Base-by-base conservation (phyloP, 2,113 vertebrate species). In the Marmota flaviventris region DNA sequence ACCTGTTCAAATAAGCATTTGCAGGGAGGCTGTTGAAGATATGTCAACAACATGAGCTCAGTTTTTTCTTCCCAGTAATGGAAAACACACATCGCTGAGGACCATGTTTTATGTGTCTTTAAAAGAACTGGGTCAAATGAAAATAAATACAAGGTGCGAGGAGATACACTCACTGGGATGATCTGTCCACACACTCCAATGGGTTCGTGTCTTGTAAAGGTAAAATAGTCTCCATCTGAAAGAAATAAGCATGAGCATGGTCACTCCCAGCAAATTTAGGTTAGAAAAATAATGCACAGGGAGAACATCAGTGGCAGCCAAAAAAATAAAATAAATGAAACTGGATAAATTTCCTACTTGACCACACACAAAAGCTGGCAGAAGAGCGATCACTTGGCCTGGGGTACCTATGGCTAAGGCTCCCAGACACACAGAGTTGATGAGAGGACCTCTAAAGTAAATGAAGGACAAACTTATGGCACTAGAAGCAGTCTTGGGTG, bases 131-230 rank as follows among this genome's bases (percentile, higher is more conserved):
- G 89, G 98, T 98, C 98, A 98, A 98, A 98, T 97, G 97, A 99
- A 99, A 98, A 99, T 98, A 99, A 99, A 98, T 98, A 98, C 12
- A 39, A 97, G 97, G 97, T 29, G 24, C 67, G 93, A 95, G 94
- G 97, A 97, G 95, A 98, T 94, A 97, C 98, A 99, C 99, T 99
- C 98, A 99, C 99, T 76, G 99, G 99, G 98, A 99, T 99, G 99
- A 99, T 99, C 99, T 99, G 99, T 99, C 99, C 99, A 98, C 99
- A 99, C 95, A 99, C 99, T 97, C 99, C 99, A 12, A 99, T 99
- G 97, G 99, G 99, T 98, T 99, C 99, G 17, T 99, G 99, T 98
- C 99, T 99, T 98, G 99, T 99, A 98, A 99, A 99, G 39, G 99
- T 99, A 98, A 99, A 99, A 99, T 99, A 99, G 97, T 99, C 99